A percentile compares a stretch with the other conserved stretches of the same genome.
These are phyloP conservation scores for Anoncus sp. DNA, from an alignment of 2,888 invertebrate genomes.

Conservation along the genomic window DNA sequence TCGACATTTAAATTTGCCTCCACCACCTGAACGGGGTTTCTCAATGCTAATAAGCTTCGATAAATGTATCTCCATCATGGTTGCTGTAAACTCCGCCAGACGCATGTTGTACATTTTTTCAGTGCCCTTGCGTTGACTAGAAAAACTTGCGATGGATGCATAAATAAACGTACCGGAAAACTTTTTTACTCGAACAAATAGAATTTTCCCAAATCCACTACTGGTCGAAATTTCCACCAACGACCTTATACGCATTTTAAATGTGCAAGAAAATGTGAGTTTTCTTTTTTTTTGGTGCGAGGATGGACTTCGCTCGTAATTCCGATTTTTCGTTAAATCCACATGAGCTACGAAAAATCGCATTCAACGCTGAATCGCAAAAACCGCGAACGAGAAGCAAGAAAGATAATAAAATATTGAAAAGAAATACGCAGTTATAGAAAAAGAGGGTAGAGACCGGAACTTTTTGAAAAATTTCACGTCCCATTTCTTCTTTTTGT, in stretches of 20 bases:
- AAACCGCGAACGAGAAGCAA: neutral
- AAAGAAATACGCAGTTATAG: neutral
- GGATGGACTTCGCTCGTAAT: neutral
- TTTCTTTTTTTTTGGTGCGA: neutral
- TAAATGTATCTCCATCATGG: too few relatives aligned
- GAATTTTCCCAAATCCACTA: too few relatives aligned
- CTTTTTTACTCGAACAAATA: too few relatives aligned
- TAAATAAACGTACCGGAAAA: too few relatives aligned
- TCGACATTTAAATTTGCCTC: too few relatives aligned
- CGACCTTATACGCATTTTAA: neutral
- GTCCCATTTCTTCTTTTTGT: conserved; percentile 17
- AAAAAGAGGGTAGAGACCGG: conserved; percentile 8
- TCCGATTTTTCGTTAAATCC: neutral
- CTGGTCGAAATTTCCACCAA: too few relatives aligned
- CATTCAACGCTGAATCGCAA: neutral
- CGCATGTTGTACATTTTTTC: too few relatives aligned
- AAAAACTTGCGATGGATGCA: too few relatives aligned
- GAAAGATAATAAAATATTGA: conserved; percentile 1
- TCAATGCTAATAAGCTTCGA: too few relatives aligned
- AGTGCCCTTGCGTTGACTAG: too few relatives aligned
- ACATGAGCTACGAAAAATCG: neutral
- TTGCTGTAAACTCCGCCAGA: too few relatives aligned
- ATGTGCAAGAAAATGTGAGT: neutral
- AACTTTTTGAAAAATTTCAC: conserved; percentile 38
- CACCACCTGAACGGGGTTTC: too few relatives aligned